Evolutionary conservation across 1,140 invertebrate species (phyloP), one percentile per base, ranked within the genome.

Genomic region (Danaus plexippus): DNA sequence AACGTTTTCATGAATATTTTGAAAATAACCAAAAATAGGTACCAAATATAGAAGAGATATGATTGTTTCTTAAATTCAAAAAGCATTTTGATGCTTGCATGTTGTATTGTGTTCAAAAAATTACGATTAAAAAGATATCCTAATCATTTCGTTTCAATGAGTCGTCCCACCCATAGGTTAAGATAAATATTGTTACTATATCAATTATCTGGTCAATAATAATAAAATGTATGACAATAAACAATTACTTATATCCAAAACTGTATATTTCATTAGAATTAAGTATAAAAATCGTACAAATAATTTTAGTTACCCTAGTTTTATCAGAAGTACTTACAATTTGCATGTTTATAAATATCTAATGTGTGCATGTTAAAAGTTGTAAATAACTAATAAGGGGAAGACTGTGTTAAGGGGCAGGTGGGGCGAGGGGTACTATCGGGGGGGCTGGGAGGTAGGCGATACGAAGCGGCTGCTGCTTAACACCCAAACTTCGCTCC

Each of bases 81-180:
- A 80, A 85, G 85, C 85, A 87, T 87, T 82, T 74, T 77, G 54
- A 87, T 86, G 82, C 81, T 86, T 87, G 80, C 83, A 87, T 86
- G 86, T 87, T 84, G 82, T 87, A 87, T 87, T 88, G 87, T 88
- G 84, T 88, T 88, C 85, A 88, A 80, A 86, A 84, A 83, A 77
- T 82, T 79, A 80, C 71, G 66, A 85, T 82, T 77, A 83, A 85
- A 86, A 85, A 83, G 71, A 85, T 80, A 80, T 78, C 71, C 72
- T 76, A 58, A 71, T 69, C 51, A 52, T 66, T 60, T 76, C 56
- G 61, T 73, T 73, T 74, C 53, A 61, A 61, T 61, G 53, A 58
- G 51, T 67, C 44, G 50, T 60, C 59, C 55, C 63, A 55, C 45
- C 52, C 11, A 43, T 52, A 52, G 56, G 48, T 54, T 61, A 61